Conservation (phyloP, 2,888 invertebrate genomes). For the Lysandra bellargus region DNA sequence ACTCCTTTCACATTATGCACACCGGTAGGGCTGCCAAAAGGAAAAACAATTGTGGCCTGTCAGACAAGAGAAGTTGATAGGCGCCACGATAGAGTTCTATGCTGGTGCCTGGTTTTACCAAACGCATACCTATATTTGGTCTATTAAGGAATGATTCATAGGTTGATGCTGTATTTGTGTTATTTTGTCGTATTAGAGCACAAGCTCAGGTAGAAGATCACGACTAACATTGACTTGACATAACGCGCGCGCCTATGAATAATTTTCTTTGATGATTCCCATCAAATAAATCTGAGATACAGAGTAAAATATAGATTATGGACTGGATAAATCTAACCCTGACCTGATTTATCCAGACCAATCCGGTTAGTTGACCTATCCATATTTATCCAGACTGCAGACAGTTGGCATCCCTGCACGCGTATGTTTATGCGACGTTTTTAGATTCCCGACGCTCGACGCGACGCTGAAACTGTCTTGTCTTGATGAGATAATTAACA, state of each 20-base stretch:
- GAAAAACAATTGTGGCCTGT: background rate
- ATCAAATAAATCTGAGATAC: too few relatives aligned
- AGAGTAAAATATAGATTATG: background rate
- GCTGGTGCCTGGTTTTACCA: too few relatives aligned
- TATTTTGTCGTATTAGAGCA: too few relatives aligned
- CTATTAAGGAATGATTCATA: too few relatives aligned
- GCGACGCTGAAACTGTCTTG: background rate
- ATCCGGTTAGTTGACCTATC: background rate
- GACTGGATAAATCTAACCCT: background rate
- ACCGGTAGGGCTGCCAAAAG: constrained; percentile 8
- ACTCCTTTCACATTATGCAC: constrained; percentile 25
- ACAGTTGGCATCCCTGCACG: background rate
- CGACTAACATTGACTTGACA: too few relatives aligned
- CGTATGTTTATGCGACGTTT: constrained; percentile 16
- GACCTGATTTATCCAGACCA: background rate
- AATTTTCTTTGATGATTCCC: too few relatives aligned
- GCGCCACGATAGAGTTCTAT: background rate
- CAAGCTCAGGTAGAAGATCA: too few relatives aligned
- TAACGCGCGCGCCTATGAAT: too few relatives aligned
- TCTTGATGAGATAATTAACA: constrained; percentile 3
- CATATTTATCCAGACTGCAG: background rate
- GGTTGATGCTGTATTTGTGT: too few relatives aligned
- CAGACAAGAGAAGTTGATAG: background rate
- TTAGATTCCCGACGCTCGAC: background rate
- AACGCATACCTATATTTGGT: too few relatives aligned